Percentiles rank a stretch among this genome's conserved stretches.
Evolutionary conservation across 2,113 vertebrate species (phyloP).

Genomic region (Ctenodactylus gundi): DNA sequence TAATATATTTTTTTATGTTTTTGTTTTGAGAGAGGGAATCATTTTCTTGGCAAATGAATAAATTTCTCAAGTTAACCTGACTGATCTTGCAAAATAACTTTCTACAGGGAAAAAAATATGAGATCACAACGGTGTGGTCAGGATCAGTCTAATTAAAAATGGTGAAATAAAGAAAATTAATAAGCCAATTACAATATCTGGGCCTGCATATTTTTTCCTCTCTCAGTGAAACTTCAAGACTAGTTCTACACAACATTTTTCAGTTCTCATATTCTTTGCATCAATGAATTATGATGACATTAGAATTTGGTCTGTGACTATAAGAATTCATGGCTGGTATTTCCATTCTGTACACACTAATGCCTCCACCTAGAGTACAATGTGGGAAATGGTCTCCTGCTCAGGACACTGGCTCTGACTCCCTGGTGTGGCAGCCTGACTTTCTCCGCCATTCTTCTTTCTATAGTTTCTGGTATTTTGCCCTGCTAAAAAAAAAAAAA

Average conservation of each 20-base stretch:
- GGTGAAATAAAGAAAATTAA: not conserved
- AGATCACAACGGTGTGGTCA: not conserved
- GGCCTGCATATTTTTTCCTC: not conserved
- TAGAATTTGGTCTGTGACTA: not conserved
- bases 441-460: not conserved
- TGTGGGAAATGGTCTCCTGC: not conserved
- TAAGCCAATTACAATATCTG: not conserved
- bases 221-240: not conserved
- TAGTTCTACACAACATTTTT: not conserved
- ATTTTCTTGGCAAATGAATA: too few relatives aligned
- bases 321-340: not conserved
- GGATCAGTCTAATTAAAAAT: not conserved
- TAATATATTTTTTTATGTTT: too few relatives aligned
- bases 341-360: not conserved
- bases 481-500: not conserved
- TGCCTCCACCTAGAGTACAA: constrained; percentile 65
- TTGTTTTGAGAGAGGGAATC: too few relatives aligned
- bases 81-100: not conserved
- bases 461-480: not conserved
- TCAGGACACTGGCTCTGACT: not conserved
- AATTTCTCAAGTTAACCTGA: constrained; percentile 17
- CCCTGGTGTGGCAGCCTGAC: accelerated
- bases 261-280: not conserved
- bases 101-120: not conserved
- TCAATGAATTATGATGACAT: not conserved